These are phyloP conservation scores for Nasonia giraulti DNA, from an alignment of 1,140 invertebrate genomes.

Conservation along the genomic window DNA sequence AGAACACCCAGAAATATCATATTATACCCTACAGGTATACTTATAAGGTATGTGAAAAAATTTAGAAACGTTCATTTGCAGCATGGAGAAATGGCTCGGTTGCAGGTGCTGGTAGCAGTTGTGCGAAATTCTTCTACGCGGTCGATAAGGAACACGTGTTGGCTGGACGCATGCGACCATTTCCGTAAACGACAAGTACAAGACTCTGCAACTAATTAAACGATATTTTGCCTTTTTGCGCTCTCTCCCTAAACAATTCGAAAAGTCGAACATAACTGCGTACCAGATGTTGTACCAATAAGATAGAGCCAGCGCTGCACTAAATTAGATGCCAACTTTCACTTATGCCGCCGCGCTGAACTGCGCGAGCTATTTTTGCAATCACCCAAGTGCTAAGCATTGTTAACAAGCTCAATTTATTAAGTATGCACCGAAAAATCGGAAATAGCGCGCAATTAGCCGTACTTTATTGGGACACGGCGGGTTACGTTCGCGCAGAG, in stretches of 20 bases:
- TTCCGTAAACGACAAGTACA: constrained; percentile 31
- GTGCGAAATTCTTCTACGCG: neutral
- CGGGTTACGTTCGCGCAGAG: neutral
- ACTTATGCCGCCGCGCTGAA: neutral
- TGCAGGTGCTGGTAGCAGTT: no score
- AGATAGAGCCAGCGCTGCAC: neutral
- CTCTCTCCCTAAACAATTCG: neutral
- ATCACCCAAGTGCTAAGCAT: neutral
- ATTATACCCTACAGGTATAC: no score
- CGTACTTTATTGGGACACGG: neutral
- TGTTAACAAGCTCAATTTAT: constrained; percentile 1
- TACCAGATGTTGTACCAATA: constrained; percentile 23
- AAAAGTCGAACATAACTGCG: constrained; percentile 25
- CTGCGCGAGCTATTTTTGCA: neutral
- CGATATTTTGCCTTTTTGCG: constrained; percentile 57
- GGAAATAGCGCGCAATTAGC: neutral
- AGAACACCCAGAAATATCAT: neutral
- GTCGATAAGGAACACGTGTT: constrained; percentile 48
- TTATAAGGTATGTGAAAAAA: neutral
- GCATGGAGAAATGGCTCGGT: no score
- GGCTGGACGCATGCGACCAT: neutral
- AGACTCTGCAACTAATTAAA: constrained; percentile 64
- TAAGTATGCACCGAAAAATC: neutral
- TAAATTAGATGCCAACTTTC: constrained; percentile 12
- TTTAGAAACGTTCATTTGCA: neutral